Conservation (phyloP, 2,797 vertebrate genomes). For the Lindbergichthys nudifrons region DNA sequence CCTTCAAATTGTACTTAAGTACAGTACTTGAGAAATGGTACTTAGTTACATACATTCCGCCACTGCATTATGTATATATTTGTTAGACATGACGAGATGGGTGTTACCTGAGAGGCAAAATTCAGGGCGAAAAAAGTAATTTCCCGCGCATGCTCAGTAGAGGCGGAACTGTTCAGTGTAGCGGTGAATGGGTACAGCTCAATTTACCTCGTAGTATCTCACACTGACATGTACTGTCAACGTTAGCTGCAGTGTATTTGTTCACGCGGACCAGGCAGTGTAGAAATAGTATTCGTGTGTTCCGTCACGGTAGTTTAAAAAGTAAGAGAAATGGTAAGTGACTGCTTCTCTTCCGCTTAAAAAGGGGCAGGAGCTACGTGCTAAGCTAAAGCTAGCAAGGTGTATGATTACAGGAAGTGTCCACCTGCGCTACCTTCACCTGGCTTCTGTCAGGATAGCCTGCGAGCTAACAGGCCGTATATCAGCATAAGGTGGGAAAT, state of each 20-base stretch:
- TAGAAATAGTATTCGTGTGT: conserved; percentile 4
- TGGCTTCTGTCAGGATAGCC: conserved; percentile 38
- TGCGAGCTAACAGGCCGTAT: conserved; percentile 39
- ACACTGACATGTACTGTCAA: conserved; percentile 61
- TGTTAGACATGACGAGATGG: too few relatives aligned
- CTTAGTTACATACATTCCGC: too few relatives aligned
- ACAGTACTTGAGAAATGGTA: too few relatives aligned
- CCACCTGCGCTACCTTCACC: conserved; percentile 62
- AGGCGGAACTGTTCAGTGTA: conserved; percentile 51
- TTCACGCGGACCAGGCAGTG: conserved; percentile 15
- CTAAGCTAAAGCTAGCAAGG: conserved; percentile 69
- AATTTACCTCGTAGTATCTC: conserved; percentile 8
- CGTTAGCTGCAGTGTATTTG: conserved; percentile 20
- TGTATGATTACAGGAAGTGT: conserved; percentile 75
- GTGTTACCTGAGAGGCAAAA: neutral
- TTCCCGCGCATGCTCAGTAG: conserved; percentile 67
- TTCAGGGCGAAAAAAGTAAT: neutral
- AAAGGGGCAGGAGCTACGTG: conserved; percentile 9
- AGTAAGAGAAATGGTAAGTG: conserved; percentile 64
- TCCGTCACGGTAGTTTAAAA: neutral
- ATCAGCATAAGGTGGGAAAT: neutral
- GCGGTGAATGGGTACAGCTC: conserved; percentile 28
- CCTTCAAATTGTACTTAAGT: too few relatives aligned
- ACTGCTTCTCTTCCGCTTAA: neutral
- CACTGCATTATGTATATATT: too few relatives aligned